Percentiles rank a stretch among this genome's conserved stretches.
Evolutionary conservation across 2,113 vertebrate genomes (phyloP).

Genomic region (Spheniscus mendiculus): DNA sequence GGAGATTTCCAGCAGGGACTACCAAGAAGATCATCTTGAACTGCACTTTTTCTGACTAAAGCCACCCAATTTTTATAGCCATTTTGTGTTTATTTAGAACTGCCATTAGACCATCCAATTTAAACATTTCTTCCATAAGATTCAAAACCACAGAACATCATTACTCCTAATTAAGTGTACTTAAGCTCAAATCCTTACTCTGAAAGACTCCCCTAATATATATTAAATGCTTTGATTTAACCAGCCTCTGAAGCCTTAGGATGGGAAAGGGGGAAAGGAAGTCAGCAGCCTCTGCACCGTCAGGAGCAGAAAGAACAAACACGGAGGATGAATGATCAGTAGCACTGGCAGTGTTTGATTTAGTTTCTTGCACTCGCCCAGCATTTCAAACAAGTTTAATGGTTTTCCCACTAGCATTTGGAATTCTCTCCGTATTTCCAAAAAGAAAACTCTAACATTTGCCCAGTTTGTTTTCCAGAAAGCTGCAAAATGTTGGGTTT

Average conservation of each 20-base stretch:
- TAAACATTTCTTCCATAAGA: neutral
- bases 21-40: neutral
- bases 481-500: neutral
- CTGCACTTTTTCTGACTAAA: neutral
- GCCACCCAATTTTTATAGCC: neutral
- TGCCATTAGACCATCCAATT: neutral
- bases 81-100: neutral
- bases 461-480: neutral
- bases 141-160: neutral
- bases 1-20: neutral
- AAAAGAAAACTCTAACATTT: neutral
- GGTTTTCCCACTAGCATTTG: neutral
- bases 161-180: neutral
- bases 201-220: neutral
- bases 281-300: neutral
- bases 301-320: neutral
- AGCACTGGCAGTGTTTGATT: neutral
- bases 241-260: neutral
- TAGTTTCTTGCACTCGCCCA: neutral
- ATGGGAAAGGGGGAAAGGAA: neutral
- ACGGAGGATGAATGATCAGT: neutral
- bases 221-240: neutral
- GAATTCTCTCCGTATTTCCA: neutral
- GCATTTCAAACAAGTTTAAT: neutral
- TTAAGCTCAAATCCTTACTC: neutral